phyloP scores from a whole-genome alignment of 2,113 vertebrate genomes.

The Myotis brandtii region DNA sequence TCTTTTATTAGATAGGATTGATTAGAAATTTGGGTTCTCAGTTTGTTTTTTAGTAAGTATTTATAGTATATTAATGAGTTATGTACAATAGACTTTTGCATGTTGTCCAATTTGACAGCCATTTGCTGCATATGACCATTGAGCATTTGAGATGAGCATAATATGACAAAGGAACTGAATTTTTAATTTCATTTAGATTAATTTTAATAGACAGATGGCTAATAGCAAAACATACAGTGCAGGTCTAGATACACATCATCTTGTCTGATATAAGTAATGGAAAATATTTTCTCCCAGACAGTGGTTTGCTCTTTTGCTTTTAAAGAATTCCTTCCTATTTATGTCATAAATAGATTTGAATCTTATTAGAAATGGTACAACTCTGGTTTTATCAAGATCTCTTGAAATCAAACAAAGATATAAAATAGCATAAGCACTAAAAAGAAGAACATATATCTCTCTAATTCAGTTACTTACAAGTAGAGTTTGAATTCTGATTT shows the following conservation, averaged over 20 bases:
- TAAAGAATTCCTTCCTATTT: not conserved
- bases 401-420: slow-evolving; percentile 24
- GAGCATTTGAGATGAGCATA: not conserved
- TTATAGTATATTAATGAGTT: not conserved
- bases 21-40: not conserved
- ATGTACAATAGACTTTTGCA: not conserved
- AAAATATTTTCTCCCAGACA: not conserved
- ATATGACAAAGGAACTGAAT: not conserved
- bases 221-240: not conserved
- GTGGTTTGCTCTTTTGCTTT: not conserved
- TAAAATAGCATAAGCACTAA: slow-evolving; percentile 39
- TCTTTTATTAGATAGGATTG: no score
- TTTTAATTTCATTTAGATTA: not conserved
- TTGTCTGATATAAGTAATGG: not conserved
- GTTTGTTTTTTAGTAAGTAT: not conserved
- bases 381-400: not conserved
- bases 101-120: not conserved
- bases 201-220: not conserved
- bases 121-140: not conserved
- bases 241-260: not conserved
- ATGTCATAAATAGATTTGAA: not conserved
- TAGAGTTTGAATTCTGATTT: slow-evolving; percentile 8
- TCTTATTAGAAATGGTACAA: not conserved
- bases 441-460: slow-evolving; percentile 40
- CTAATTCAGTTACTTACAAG: slow-evolving; percentile 61